These are phyloP conservation scores for Aspiorhynchus laticeps DNA, from an alignment of 2,113 vertebrate species.

Conservation along the genomic window DNA sequence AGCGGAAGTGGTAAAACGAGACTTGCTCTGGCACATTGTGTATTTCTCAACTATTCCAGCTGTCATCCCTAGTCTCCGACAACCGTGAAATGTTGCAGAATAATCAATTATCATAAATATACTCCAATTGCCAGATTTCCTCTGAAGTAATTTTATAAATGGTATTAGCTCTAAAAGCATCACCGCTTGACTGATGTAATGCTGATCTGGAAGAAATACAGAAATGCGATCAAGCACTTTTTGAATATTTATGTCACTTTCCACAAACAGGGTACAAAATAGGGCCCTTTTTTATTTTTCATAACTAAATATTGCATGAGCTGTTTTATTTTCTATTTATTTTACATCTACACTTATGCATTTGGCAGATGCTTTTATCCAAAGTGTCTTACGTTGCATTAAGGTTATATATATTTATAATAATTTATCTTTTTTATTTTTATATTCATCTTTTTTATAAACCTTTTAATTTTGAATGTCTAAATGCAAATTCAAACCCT, in stretches of 20 bases:
- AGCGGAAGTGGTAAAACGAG: background rate
- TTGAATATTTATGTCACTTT: conserved; percentile 23
- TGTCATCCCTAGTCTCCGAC: background rate
- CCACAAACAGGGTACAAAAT: background rate
- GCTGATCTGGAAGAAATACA: conserved; percentile 21
- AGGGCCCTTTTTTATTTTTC: background rate
- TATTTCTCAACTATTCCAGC: conserved; percentile 3
- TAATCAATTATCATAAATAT: conserved; percentile 36
- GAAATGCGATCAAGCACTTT: background rate
- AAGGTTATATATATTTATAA: background rate
- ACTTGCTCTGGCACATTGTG: background rate
- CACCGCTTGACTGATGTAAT: conserved; percentile 9
- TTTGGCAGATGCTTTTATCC: background rate
- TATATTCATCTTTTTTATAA: no score
- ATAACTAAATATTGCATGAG: background rate
- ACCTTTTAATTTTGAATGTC: no score
- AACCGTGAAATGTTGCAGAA: background rate
- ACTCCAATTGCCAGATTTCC: background rate
- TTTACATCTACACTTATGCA: background rate
- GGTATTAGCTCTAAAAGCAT: conserved; percentile 24
- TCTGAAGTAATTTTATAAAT: conserved; percentile 22
- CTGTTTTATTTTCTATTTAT: background rate
- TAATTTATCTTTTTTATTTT: no score
- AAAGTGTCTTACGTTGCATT: background rate
- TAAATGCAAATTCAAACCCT: no score